Conservation (phyloP, 2,888 invertebrate genomes). For the Rhodophaea formosa region DNA sequence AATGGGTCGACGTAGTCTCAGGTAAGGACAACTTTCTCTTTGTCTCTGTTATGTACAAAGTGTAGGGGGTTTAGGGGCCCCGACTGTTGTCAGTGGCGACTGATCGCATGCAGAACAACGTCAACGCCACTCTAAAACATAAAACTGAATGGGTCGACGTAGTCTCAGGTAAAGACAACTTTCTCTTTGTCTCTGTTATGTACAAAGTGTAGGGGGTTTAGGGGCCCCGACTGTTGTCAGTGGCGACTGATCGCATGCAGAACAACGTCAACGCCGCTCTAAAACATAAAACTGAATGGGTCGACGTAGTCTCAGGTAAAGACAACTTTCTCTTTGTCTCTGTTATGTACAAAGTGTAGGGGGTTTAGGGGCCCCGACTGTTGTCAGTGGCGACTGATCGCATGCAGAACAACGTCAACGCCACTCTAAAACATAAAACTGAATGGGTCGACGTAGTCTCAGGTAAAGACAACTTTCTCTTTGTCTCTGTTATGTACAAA, state of each 20-base stretch:
- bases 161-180: not conserved
- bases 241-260: no score
- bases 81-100: slow-evolving; percentile 85
- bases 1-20: slow-evolving; percentile 5
- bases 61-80: no score
- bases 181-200: no score
- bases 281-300: no score
- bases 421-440: not conserved
- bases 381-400: slow-evolving; percentile 83
- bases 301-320: not conserved
- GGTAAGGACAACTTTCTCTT: not conserved
- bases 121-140: not conserved
- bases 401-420: not conserved
- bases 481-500: no score
- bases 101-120: slow-evolving; percentile 44
- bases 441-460: slow-evolving; percentile 9
- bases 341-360: no score
- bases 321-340: no score
- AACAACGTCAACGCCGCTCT: no score
- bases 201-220: no score
- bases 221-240: no score
- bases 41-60: no score
- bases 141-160: slow-evolving; percentile 11
- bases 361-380: slow-evolving; percentile 82
- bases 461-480: no score